A percentile compares a stretch with the other conserved stretches of the same genome.
phyloP scores from a whole-genome alignment of 2,888 invertebrate genomes.

The Cantharis nigra region DNA sequence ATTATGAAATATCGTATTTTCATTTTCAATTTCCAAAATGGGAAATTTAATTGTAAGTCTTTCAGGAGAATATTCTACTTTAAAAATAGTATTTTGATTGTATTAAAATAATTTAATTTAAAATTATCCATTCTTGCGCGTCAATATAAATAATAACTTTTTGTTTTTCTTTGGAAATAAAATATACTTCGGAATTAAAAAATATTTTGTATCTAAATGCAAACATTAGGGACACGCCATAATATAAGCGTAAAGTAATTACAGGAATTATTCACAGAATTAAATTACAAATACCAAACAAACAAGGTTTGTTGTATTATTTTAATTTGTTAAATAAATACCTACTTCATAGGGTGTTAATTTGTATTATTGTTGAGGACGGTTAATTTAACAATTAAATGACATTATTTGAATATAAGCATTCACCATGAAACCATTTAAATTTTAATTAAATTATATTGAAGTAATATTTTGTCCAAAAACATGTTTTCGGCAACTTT shows the following conservation, averaged over 20 bases:
- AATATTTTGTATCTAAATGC: no score
- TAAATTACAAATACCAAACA: background rate
- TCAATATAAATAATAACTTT: background rate
- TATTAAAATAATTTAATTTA: background rate
- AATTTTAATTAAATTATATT: background rate
- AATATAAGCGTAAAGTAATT: background rate
- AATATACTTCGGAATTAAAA: no score
- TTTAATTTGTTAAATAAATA: background rate
- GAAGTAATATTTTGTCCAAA: conserved; percentile 1
- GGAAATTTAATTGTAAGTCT: no score
- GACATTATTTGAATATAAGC: background rate
- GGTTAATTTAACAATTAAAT: background rate
- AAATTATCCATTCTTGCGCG: background rate
- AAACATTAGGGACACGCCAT: background rate
- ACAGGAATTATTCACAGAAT: no score
- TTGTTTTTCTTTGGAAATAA: no score
- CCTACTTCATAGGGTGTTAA: background rate
- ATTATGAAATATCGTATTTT: no score
- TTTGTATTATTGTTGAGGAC: background rate
- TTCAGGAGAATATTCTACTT: no score
- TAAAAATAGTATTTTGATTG: background rate
- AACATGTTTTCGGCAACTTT: conserved; percentile 8
- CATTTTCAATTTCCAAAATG: no score
- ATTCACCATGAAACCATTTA: background rate
- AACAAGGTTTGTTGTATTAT: background rate